Base-by-base conservation (phyloP, 2,113 vertebrate species). In the Probosciger aterrimus region DNA sequence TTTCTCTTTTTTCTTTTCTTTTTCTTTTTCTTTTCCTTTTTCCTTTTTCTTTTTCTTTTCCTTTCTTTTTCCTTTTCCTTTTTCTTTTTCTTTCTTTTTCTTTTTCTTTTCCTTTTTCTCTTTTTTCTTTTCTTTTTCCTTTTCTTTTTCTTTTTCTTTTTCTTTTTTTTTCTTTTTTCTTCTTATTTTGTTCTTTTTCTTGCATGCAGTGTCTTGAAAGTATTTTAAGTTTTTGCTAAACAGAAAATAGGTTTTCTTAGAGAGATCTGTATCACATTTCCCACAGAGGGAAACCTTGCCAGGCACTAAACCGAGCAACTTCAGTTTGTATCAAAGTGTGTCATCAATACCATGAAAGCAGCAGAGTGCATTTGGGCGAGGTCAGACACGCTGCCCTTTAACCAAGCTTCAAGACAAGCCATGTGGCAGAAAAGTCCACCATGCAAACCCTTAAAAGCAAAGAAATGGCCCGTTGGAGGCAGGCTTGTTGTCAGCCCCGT, bases 1-100 rank as follows among this genome's bases (percentile, higher is more conserved):
- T 50, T 9, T 30, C 19, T 19, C 19, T 19, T 55, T 19, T 55
- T 33, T 10, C 11, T 33, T 11, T 33, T 55, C 12, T 19, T 57
- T 43, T 43, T 43, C 41, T 43, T 9, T 22, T 14, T 2, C 11
- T 20, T 19, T 55, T 31, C 11, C 5, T 55, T 20, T 33, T 57
- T 12, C 5, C 33, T 13, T 22, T 6, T 4, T 4, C 22, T n/a
- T n/a, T 14, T 8, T 8, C 33, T 49, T 25, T 14, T 7, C 13
- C 24, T 14, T 8, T 10, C 3, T 49, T 49, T 14, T 49, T 49
- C 7, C 14, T 24, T 5, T 24, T 49, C 14, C 4, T 28, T 28
- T 17, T 52, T 30, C 5, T 8, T 14, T 6, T 14, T 20, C 8
- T 20, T 4, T 5, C 2, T 20, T 9, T 33, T 17, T 4, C 3